Evolutionary conservation across 2,113 vertebrate genomes (phyloP).

Genomic region (Equus przewalskii): DNA sequence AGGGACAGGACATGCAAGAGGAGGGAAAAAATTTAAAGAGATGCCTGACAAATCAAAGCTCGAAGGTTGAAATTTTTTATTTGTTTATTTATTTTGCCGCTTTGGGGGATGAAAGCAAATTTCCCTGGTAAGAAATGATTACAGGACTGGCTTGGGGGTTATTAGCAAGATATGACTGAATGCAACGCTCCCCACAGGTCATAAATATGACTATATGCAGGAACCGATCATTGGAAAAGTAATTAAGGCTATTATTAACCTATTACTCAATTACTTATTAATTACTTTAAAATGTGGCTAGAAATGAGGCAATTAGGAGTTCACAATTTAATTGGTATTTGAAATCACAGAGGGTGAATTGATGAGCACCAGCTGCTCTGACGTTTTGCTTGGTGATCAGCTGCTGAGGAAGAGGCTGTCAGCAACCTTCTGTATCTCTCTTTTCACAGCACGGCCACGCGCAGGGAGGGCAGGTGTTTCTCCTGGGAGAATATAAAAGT

Average conservation of each 20-base stretch:
- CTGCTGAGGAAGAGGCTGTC: slow-evolving; percentile 35
- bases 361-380: slow-evolving; percentile 80
- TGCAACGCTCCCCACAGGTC: neutral
- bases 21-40: neutral
- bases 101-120: slow-evolving; percentile 43
- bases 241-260: slow-evolving; percentile 75
- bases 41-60: slow-evolving; percentile 8
- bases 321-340: slow-evolving; percentile 77
- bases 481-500: slow-evolving; percentile 41
- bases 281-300: slow-evolving; percentile 83
- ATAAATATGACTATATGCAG: slow-evolving; percentile 41
- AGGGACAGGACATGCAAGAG: neutral
- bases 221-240: slow-evolving; percentile 68
- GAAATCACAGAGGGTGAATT: slow-evolving; percentile 74
- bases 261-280: slow-evolving; percentile 84
- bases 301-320: slow-evolving; percentile 82
- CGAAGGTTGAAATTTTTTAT: neutral
- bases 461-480: slow-evolving; percentile 41
- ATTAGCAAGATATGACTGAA: slow-evolving; percentile 59
- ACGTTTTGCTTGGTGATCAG: slow-evolving; percentile 77
- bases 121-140: slow-evolving; percentile 52
- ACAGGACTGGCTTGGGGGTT: neutral
- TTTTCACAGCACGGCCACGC: slow-evolving; percentile 38
- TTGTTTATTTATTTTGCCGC: neutral
- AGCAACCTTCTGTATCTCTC: slow-evolving; percentile 25